These are phyloP conservation scores for Karalla daura DNA, from an alignment of 2,797 vertebrate species.

Conservation along the genomic window DNA sequence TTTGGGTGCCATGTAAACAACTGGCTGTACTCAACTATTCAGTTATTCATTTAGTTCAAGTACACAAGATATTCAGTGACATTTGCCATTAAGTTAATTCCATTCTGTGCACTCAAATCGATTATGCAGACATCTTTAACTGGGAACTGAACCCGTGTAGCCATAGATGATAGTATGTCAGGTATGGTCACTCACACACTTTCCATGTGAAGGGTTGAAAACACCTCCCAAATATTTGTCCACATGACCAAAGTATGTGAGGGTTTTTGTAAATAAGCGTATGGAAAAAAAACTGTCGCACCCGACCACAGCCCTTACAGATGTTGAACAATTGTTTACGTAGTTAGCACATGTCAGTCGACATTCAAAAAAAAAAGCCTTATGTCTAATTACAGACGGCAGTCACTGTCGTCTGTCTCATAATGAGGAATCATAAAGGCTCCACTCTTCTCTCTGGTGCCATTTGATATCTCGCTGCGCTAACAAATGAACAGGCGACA, in stretches of 20 bases:
- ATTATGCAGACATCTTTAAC: not conserved
- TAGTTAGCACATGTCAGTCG: constrained; percentile 68
- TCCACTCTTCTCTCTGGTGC: constrained; percentile 52
- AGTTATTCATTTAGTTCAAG: too few species aligned
- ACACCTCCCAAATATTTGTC: too few species aligned
- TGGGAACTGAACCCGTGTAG: not conserved
- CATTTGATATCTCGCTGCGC: constrained; percentile 72
- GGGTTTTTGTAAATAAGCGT: too few species aligned
- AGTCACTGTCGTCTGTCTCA: constrained; percentile 69
- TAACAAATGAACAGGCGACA: constrained; percentile 64
- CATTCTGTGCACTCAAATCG: not conserved
- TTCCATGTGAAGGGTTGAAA: not conserved
- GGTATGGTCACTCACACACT: too few species aligned
- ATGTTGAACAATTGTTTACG: constrained; percentile 68
- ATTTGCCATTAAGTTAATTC: not conserved
- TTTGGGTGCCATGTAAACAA: not conserved
- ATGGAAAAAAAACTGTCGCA: constrained; percentile 30
- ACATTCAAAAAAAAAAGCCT: constrained; percentile 35
- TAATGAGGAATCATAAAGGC: constrained; percentile 69
- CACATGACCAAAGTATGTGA: constrained; percentile 9
- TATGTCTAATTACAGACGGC: constrained; percentile 70
- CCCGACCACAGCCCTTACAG: constrained; percentile 50
- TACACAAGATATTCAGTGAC: not conserved
- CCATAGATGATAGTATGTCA: too few species aligned
- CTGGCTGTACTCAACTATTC: not conserved